Base-by-base conservation (phyloP, 2,113 vertebrate genomes). In the Heterotis niloticus region DNA sequence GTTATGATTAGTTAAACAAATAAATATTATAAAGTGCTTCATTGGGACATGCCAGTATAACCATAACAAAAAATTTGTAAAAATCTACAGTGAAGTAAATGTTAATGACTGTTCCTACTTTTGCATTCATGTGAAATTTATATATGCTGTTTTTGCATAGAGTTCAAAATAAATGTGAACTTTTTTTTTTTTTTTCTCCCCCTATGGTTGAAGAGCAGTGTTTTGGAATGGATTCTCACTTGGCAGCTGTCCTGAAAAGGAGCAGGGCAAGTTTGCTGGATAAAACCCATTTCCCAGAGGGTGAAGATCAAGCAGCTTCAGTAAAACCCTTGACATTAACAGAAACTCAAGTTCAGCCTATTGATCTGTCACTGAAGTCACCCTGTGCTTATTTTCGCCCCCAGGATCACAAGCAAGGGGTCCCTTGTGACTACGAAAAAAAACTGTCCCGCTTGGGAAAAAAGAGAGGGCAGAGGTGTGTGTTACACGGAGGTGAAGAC, bases 211-310 rank as follows among this genome's bases (percentile, higher is more conserved):
- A 85, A 86, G 85, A 86, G 86, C 83, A 85, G 86, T 91, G 88
- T 86, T 86, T 83, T 86, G 91, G 90, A 90, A 91, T 91, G 89
- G 89, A 90, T 85, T 88, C 88, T 84, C 89, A 89, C 84, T 83
- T 88, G 88, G 88, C 86, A 83, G 84, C 86, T 88, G 87, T 90
- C 89, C 87, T 89, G 86, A 87, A 88, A 86, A 88, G 85, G 85
- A 84, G 86, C 86, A 88, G 87, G 85, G 81, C 85, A 84, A 82
- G 88, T 86, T 83, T 85, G 84, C 85, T 88, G 89, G 88, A 89
- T 88, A 87, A 86, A 87, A 83, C 83, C 87, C 84, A 64, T 78
- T 77, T 79, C 82, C 80, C 85, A 87, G 85, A 83, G 72, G 84
- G 75, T 80, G 83, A 84, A 80, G 84, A 78, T 34, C 67, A 71